These are phyloP conservation scores for Ophion slaviceki DNA, from an alignment of 2,888 invertebrate species.

Conservation along the genomic window DNA sequence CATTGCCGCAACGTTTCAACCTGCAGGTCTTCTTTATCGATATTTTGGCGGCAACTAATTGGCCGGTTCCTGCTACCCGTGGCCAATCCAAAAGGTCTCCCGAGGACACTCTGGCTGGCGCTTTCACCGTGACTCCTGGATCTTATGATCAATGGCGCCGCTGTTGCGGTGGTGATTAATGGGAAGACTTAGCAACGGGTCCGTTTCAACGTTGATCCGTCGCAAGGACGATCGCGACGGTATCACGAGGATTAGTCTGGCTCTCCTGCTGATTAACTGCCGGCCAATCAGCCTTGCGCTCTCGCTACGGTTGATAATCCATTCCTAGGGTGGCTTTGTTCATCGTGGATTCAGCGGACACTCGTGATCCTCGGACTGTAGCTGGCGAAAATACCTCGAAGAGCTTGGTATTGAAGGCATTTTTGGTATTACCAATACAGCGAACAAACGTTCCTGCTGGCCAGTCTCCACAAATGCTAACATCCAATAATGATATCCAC, in stretches of 20 bases:
- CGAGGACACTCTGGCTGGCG: not conserved
- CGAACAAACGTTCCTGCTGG: not conserved
- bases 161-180: slow-evolving; percentile 7
- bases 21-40: slow-evolving; percentile 59
- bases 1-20: slow-evolving; percentile 37
- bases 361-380: not conserved
- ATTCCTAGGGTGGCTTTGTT: slow-evolving; percentile 5
- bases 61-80: slow-evolving; percentile 32
- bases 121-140: slow-evolving; percentile 15
- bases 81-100: not conserved
- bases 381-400: too few relatives aligned
- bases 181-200: not conserved
- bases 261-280: not conserved
- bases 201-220: slow-evolving; percentile 3
- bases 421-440: too few relatives aligned
- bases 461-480: not conserved
- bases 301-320: not conserved
- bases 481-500: not conserved
- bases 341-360: not conserved
- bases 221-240: slow-evolving; percentile 5
- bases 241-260: slow-evolving; percentile 9
- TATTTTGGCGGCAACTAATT: slow-evolving; percentile 60
- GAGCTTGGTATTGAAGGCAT: too few relatives aligned
- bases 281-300: not conserved
- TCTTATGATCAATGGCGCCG: slow-evolving; percentile 32